phyloP scores from a whole-genome alignment of 2,113 vertebrate species.

The Azemiops feae region DNA sequence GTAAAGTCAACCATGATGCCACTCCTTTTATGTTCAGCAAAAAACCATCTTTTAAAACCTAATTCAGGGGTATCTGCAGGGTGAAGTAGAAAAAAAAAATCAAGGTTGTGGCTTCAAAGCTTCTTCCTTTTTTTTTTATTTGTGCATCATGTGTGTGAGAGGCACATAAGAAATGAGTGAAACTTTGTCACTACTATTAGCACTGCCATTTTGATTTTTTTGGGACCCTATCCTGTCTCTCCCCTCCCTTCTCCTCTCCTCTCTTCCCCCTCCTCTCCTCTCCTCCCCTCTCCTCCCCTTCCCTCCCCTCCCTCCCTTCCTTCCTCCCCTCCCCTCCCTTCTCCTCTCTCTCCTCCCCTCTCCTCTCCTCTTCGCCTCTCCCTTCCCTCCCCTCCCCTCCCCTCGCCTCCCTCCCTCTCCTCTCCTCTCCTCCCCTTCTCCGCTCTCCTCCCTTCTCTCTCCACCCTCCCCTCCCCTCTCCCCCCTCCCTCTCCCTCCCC shows the following conservation, averaged over 20 bases:
- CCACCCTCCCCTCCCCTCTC: neutral
- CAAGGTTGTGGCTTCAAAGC: neutral
- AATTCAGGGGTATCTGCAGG: neutral
- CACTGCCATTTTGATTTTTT: too few relatives aligned
- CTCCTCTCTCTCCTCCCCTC: too few relatives aligned
- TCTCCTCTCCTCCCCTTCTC: neutral
- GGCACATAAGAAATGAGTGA: neutral
- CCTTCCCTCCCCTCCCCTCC: too few relatives aligned
- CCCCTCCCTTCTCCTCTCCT: too few relatives aligned
- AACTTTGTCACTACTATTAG: too few relatives aligned
- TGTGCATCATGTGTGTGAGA: neutral
- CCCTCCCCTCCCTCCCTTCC: too few relatives aligned
- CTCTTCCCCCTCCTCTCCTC: too few relatives aligned
- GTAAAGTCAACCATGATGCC: neutral
- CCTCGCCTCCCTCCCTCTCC: neutral
- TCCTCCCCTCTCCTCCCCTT: too few relatives aligned
- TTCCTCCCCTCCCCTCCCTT: neutral
- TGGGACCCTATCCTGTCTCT: too few relatives aligned
- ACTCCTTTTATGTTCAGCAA: neutral
- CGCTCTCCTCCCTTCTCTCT: too few relatives aligned
- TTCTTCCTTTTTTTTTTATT: neutral
- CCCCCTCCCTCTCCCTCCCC: too few relatives aligned
- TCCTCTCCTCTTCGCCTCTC: too few relatives aligned
- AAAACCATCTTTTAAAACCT: neutral
- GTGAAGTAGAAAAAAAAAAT: neutral